Percentiles rank a stretch among this genome's conserved stretches.
These are phyloP conservation scores for Echiichthys vipera DNA, from an alignment of 2,797 vertebrate species.

Conservation along the genomic window DNA sequence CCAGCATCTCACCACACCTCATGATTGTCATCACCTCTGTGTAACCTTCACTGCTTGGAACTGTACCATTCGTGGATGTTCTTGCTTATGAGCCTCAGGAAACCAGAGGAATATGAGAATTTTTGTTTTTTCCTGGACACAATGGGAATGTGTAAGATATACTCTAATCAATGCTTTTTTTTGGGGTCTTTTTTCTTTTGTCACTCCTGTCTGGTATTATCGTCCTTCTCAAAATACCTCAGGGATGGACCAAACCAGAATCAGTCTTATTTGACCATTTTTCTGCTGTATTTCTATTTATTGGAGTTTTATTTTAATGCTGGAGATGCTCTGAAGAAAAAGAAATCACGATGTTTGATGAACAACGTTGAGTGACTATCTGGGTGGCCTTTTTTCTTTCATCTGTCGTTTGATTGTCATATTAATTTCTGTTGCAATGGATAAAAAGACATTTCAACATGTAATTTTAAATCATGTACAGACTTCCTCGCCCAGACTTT, in stretches of 20 bases:
- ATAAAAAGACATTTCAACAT: constrained; percentile 76
- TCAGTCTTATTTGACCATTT: constrained; percentile 85
- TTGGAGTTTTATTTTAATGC: constrained; percentile 82
- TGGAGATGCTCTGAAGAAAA: constrained; percentile 75
- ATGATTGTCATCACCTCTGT: constrained; percentile 99
- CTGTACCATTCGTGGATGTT: constrained; percentile 48
- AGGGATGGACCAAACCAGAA: constrained; percentile 83
- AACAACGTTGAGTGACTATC: constrained; percentile 78
- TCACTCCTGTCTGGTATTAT: constrained; percentile 78
- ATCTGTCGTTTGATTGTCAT: constrained; percentile 76
- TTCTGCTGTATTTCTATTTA: constrained; percentile 89
- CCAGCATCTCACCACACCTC: constrained; percentile 98
- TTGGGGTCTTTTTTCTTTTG: constrained; percentile 30
- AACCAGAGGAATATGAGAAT: constrained; percentile 72
- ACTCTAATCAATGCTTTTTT: constrained; percentile 46
- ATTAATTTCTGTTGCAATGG: constrained; percentile 86
- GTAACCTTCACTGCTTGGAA: constrained; percentile 80
- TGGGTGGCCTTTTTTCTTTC: constrained; percentile 78
- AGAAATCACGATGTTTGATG: constrained; percentile 71
- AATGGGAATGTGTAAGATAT: constrained; percentile 66
- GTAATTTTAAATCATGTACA: constrained; percentile 79
- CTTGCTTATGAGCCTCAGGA: constrained; percentile 76
- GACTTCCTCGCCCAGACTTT: constrained; percentile 69
- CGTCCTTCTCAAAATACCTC: constrained; percentile 82
- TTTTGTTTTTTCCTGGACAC: constrained; percentile 48